Evolutionary conservation across 2,113 vertebrate species (phyloP).

Genomic region (Gopherus evgoodei): DNA sequence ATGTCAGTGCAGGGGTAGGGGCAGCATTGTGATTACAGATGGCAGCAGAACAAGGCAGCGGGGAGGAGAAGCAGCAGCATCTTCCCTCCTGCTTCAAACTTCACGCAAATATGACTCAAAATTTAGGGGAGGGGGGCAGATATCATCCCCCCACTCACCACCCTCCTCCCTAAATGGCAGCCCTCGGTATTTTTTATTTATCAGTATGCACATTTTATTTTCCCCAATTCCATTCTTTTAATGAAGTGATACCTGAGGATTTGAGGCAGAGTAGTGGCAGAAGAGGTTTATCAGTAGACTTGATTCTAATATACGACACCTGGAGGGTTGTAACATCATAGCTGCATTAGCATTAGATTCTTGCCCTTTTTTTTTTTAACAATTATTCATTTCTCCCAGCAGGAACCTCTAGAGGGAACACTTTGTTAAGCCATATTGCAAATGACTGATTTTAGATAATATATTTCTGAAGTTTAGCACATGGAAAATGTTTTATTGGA

Average conservation of each 20-base stretch:
- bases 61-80: no score
- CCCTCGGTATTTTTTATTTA: not conserved
- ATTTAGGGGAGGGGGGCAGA: no score
- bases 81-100: no score
- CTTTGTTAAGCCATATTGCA: not conserved
- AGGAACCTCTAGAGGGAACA: conserved; percentile 56
- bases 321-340: not conserved
- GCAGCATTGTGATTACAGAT: no score
- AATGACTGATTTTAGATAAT: not conserved
- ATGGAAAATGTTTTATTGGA: not conserved
- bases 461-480: not conserved
- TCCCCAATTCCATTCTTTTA: not conserved
- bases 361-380: not conserved
- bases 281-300: rapidly evolving
- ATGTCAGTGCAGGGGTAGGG: no score
- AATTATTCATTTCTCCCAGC: not conserved
- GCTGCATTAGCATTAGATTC: not conserved
- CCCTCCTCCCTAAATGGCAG: no score
- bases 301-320: not conserved
- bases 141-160: no score
- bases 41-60: no score
- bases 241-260: not conserved
- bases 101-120: no score
- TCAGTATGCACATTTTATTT: not conserved
- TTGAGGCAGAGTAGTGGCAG: not conserved